Base-by-base conservation (phyloP, 2,888 invertebrate species). In the Lithophane socia region DNA sequence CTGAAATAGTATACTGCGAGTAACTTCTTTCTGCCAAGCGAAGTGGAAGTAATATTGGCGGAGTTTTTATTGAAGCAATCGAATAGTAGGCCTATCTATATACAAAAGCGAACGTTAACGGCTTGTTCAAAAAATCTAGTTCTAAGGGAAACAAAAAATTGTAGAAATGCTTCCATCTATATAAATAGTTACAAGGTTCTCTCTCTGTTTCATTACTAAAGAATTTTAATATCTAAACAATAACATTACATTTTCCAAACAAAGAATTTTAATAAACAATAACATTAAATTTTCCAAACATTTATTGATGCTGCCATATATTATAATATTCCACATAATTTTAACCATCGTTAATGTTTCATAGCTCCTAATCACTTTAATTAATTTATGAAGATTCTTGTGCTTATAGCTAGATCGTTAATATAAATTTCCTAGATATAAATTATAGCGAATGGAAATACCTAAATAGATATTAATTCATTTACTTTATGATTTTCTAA, bases 221-320 rank as follows among this genome's bases (percentile, higher is more conserved):
- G 49, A 71, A 67, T 83, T 66, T 77, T 29, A 70, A 77, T n/a
- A n/a, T n/a, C n/a, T 80, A 70, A 83, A 70, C 29, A 65, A 21
- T 66, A 21, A 42, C 49, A 79, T 68, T 56, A n/a, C 24, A 66
- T 63, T 63, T 67, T 29, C 37, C 18, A 13, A 49, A 69, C 37
- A 65, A 56, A 61, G 49, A 71, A 67, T 83, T 66, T 77, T 29
- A 70, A 77, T 80, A 70, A 83, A 70, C 29, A 65, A 21, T 66
- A 21, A 42, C 49, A 79, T 68, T 56, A n/a, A 37, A 66, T 63
- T 63, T 67, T 29, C 37, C 18, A 13, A 49, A 69, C 37, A 65
- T 82, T 49, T 60, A 49, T 69, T 49, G 49, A 42, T 61, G 13
- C 49, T 54, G 7, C 21, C 13, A 47, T 61, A 54, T 58, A 67